Base-by-base conservation (phyloP, 2,888 invertebrate genomes). In the Crepidodera aurea region DNA sequence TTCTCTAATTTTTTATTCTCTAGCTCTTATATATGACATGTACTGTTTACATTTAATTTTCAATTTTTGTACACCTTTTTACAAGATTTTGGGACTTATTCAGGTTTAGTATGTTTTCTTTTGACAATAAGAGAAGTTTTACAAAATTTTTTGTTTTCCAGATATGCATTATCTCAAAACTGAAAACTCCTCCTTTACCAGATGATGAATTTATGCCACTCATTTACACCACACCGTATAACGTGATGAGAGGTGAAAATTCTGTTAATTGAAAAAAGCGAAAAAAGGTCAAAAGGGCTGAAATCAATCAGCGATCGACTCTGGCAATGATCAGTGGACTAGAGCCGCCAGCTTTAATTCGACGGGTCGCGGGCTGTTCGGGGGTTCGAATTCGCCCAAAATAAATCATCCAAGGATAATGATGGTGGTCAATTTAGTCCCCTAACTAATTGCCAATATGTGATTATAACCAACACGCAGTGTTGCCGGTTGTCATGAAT, bases 391-490 rank as follows among this genome's bases (percentile, higher is more conserved):
- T 78, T 57, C 78, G 78, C 76, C 79, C 77, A 78, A 78, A 80
- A 80, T 80, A 80, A 80, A 80, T 80, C 79, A 80, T 78, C 79
- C 78, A 78, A 78, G 78, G 77, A 79, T 80, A 80, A 80, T 80
- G 79, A 79, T 75, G 79, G 77, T 76, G 80, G 80, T 80, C 80
- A 80, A 80, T 80, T 80, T 80, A 78, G 79, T 78, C 78, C 78
- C 77, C 79, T 77, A 80, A 79, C 79, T 80, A 80, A 80, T 80
- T 80, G 80, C 78, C 79, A 80, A 80, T 80, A 80, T 79, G 79
- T 78, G 79, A 80, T 80, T 80, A 80, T 79, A 79, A 78, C 79
- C 77, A 79, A 79, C 79, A 79, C 78, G 75, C 65, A 70, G 72
- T 75, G 75, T 71, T 74, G 71, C 73, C 72, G 71, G 72, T 72